Base-by-base conservation (phyloP, 2,888 invertebrate species). In the Chrysomela aeneicollis region DNA sequence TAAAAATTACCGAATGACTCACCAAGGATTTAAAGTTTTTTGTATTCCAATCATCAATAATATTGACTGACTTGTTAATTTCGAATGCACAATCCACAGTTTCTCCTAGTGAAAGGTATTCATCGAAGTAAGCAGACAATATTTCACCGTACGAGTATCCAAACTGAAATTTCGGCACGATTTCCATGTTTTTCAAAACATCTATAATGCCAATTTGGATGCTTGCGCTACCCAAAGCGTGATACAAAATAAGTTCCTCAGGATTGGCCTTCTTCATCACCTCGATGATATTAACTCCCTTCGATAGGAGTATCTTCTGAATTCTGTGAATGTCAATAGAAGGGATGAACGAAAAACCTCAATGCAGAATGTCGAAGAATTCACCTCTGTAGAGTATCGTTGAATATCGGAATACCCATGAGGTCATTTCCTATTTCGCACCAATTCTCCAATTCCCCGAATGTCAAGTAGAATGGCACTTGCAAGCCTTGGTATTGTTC, bases 111-210 rank as follows among this genome's bases (percentile, higher is more conserved):
- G 92, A 93, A 69, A 97, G 87, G 68, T 91, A 90, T 0, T 92
- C 93, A 79, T 97, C 95, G 4, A 93, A 94, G 83, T 97, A 97
- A 0, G 92, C 95, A 80, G 95, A 95, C 0, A 92, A 92, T 1
- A 97, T 84, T 80, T 97, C 96, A 12, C 97, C 97, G 0, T 93
- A 91, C 4, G 95, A 95, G 81, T 95, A 93, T 1, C 96, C 81
- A 26, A 77, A 68, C 10, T 75, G 61, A 6, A 61, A 61, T 46
- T 73, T 72, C 3, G 76, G 73, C n/a, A 70, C 60, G 0, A 82
- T 15, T 52, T 85, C 85, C 61, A 87, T 71, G 9, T 83, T 76
- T 73, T 84, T 86, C 37, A 88, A 73, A 1, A 88, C 68, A 67
- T 87, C 86, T 69, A 75, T 70, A 6, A 81, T 53, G 22, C 74